Evolutionary conservation across 2,888 invertebrate species (phyloP), one percentile per base, ranked within the genome.

Genomic region (Zaprionus bogoriensis): DNA sequence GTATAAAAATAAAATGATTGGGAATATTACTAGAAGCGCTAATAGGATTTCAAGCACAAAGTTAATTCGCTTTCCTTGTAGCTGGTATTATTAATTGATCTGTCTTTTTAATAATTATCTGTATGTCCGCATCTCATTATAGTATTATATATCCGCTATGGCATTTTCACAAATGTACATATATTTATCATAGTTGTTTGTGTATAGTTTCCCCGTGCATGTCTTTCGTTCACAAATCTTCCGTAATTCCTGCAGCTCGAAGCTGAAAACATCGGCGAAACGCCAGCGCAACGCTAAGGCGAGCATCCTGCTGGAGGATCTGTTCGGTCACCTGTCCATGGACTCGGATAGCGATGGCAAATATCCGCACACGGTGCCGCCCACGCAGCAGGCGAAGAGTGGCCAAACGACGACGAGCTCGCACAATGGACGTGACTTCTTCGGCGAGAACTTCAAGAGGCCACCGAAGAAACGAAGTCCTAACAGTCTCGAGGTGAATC

Each of bases 271-370:
- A 6, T 89, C 91, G 6, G 89, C 89, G 52, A 90, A 90, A 65
- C 71, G 78, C 5, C 85, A 89, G 58, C 82, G 88, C 38, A 88
- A 88, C 48, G 84, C 88, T 5, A 90, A 89, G 66, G 71, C 89
- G 5, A 91, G 89, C 41, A 85, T 90, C 12, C 64, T 91, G 60
- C 76, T 91, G 6, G 91, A 91, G 58, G 91, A 91, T 74, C 81
- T 91, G 27, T 91, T 91, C 60, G 91, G 91, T 1, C 89, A 89
- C 9, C 74, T 91, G 25, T 90, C 91, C 17, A 87, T 91, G 87
- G 89, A 88, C 48, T 89, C 90, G 17, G 90, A 90, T 62, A 89
- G 88, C 48, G 89, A 87, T 53, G 79, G 83, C 53, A 90, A 90
- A 70, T 90, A 90, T 74, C 87, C 90, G 23, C 90, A 84, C 52